phyloP scores from a whole-genome alignment of 2,888 invertebrate genomes.

The Cryptocephalus primarius region DNA sequence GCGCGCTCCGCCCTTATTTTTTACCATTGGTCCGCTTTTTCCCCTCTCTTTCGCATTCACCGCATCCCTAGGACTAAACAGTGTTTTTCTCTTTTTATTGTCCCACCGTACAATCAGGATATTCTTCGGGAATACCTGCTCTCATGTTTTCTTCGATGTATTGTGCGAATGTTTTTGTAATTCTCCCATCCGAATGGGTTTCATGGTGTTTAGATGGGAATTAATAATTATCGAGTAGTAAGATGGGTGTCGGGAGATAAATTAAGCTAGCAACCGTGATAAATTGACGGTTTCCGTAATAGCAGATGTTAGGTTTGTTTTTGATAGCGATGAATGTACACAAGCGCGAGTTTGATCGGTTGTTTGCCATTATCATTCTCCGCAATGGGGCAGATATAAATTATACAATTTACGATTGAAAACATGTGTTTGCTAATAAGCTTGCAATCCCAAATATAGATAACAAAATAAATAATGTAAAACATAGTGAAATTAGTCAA shows the following conservation, averaged over 20 bases:
- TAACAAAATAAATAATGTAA: too few species aligned
- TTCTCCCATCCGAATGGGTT: slow-evolving; percentile 9
- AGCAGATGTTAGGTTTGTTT: not conserved
- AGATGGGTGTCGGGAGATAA: slow-evolving; percentile 1
- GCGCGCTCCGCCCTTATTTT: slow-evolving; percentile 28
- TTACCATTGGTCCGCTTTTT: slow-evolving; percentile 29
- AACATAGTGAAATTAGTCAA: too few species aligned
- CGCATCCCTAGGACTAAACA: slow-evolving; percentile 16
- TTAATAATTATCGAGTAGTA: slow-evolving; percentile 1
- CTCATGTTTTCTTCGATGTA: slow-evolving; percentile 19
- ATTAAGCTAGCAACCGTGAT: not conserved
- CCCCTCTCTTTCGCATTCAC: slow-evolving; percentile 18
- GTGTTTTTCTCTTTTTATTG: slow-evolving; percentile 16
- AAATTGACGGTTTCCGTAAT: not conserved
- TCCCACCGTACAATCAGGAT: slow-evolving; percentile 15
- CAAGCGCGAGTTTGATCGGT: too few species aligned
- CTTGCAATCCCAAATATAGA: too few species aligned
- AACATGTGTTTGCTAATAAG: too few species aligned
- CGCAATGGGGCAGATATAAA: too few species aligned
- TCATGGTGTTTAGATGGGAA: slow-evolving; percentile 5
- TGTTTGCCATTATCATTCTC: too few species aligned
- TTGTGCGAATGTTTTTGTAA: slow-evolving; percentile 14
- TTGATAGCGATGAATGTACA: too few species aligned
- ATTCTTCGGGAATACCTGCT: slow-evolving; percentile 25
- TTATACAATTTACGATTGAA: too few species aligned